phyloP scores from a whole-genome alignment of 2,888 invertebrate species.

The Iphiclides podalirius region DNA sequence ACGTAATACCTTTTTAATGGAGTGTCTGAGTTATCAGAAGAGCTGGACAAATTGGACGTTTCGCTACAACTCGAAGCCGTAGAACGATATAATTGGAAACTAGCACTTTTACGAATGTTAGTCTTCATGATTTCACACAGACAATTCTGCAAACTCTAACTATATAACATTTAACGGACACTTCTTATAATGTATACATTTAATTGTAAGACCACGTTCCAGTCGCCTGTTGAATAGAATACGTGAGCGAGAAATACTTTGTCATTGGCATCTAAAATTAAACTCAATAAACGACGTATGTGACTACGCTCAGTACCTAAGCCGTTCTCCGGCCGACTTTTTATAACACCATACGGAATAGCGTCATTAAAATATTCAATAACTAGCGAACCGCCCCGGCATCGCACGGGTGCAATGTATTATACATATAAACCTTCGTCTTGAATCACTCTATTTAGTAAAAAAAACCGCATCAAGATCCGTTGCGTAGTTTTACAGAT shows the following conservation, averaged over 20 bases:
- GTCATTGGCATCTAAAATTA: constrained; percentile 69
- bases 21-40: constrained; percentile 52
- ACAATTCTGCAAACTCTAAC: constrained; percentile 21
- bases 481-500: no score
- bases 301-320: constrained; percentile 17
- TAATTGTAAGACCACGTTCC: not conserved
- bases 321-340: not conserved
- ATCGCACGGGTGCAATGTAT: no score
- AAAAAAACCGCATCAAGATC: no score
- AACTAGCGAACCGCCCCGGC: no score
- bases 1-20: constrained; percentile 65
- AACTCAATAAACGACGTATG: constrained; percentile 41
- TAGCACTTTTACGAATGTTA: constrained; percentile 49
- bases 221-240: constrained; percentile 16
- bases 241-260: constrained; percentile 45
- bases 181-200: not conserved
- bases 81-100: constrained; percentile 51
- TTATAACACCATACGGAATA: not conserved
- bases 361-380: not conserved
- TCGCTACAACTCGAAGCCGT: constrained; percentile 58
- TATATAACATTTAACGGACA: not conserved
- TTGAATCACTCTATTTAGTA: no score
- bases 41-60: constrained; percentile 53
- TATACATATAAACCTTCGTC: no score
- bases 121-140: constrained; percentile 25